Evolutionary conservation across 2,113 vertebrate genomes (phyloP).

Genomic region (Solea senegalensis): DNA sequence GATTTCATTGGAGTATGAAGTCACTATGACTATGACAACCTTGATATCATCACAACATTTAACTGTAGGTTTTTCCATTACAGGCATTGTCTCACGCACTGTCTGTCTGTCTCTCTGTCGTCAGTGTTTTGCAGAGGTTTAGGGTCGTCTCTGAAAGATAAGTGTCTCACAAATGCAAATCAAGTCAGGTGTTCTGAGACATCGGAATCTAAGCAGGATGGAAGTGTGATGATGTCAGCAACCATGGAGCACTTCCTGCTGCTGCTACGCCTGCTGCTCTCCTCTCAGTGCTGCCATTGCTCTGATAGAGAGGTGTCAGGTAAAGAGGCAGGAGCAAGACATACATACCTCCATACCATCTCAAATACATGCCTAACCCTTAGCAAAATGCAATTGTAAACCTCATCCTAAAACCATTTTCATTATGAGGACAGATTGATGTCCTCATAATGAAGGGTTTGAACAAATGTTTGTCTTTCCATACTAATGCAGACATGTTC

Average conservation of each 20-base stretch:
- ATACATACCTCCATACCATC: no score
- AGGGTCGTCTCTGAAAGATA: slow-evolving; percentile 76
- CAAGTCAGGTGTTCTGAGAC: neutral
- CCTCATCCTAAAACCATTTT: no score
- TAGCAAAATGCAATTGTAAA: no score
- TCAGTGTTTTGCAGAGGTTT: slow-evolving; percentile 74
- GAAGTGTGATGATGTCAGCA: slow-evolving; percentile 41
- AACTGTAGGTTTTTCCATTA: no score
- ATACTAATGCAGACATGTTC: no score
- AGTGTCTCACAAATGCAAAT: slow-evolving; percentile 60
- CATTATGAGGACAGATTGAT: no score
- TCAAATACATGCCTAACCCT: no score
- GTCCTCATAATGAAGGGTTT: no score
- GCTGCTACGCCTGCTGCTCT: slow-evolving; percentile 68
- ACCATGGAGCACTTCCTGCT: slow-evolving; percentile 69
- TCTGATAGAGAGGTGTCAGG: slow-evolving; percentile 26
- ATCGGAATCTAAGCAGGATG: slow-evolving; percentile 10
- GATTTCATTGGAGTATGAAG: no score
- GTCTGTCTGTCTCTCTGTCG: slow-evolving; percentile 5
- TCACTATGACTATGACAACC: no score
- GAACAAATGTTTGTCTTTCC: no score
- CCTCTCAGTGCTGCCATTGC: slow-evolving; percentile 40
- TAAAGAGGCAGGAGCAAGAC: slow-evolving; percentile 10
- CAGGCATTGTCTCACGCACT: neutral
- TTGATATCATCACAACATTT: no score